Percentiles rank a stretch among this genome's conserved stretches.
Conservation (phyloP, 2,113 vertebrate species). For the Paraplagusia blochii region DNA sequence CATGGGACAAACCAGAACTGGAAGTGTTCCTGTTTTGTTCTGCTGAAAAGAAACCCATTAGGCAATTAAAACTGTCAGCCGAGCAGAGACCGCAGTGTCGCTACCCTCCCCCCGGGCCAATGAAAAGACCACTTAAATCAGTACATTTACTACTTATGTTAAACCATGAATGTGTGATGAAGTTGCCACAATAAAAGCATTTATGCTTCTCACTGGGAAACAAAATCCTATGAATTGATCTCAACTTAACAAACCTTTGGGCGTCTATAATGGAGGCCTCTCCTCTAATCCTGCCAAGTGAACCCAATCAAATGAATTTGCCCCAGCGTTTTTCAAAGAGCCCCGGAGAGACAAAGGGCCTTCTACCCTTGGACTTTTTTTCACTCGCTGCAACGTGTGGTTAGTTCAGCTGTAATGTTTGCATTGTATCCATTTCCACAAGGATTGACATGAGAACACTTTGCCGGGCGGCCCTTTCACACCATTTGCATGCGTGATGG, state of each 20-base stretch:
- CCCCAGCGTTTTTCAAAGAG: slow-evolving; percentile 88
- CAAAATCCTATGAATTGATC: slow-evolving; percentile 99
- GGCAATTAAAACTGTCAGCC: slow-evolving; percentile 96
- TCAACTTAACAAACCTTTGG: slow-evolving; percentile 97
- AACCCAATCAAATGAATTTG: slow-evolving; percentile 99
- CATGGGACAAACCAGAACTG: slow-evolving; percentile 36
- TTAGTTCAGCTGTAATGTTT: slow-evolving; percentile 99
- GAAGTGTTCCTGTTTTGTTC: slow-evolving; percentile 62
- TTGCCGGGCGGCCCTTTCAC: slow-evolving; percentile 99
- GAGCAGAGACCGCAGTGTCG: slow-evolving; percentile 82
- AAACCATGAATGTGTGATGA: slow-evolving; percentile 99
- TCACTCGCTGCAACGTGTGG: slow-evolving; percentile 92
- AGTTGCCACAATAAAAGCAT: slow-evolving; percentile 96
- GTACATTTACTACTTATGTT: slow-evolving; percentile 99
- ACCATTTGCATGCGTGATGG: slow-evolving; percentile 98
- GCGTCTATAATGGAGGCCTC: slow-evolving; percentile 88
- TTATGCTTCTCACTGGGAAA: slow-evolving; percentile 98
- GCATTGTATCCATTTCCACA: slow-evolving; percentile 99
- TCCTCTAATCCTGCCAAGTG: slow-evolving; percentile 96
- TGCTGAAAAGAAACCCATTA: slow-evolving; percentile 78
- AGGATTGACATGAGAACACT: slow-evolving; percentile 99
- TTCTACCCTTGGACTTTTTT: slow-evolving; percentile 82
- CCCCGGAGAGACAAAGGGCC: slow-evolving; percentile 85
- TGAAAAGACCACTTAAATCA: slow-evolving; percentile 97
- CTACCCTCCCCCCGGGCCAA: slow-evolving; percentile 37